These are phyloP conservation scores for Chelonus insularis DNA, from an alignment of 1,140 invertebrate genomes.

Conservation along the genomic window DNA sequence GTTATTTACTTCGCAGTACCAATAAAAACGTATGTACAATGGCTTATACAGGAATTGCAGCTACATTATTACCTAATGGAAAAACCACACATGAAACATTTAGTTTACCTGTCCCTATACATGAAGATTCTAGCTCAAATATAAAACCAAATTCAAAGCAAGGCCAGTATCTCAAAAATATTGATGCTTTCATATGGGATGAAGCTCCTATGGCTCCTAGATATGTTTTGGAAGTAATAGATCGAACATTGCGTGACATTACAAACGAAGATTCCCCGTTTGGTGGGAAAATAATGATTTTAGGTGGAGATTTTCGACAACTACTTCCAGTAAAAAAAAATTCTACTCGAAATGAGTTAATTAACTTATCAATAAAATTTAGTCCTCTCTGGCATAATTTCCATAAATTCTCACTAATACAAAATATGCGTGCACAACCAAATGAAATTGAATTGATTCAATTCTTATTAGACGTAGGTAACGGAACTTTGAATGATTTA, in stretches of 20 bases:
- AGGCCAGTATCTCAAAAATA: not conserved
- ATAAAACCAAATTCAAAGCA: not conserved
- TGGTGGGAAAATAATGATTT: slow-evolving; percentile 35
- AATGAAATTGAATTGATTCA: slow-evolving; percentile 25
- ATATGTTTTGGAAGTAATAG: slow-evolving; percentile 21
- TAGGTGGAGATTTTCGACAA: slow-evolving; percentile 37
- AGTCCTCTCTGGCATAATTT: slow-evolving; percentile 23
- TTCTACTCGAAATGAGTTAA: slow-evolving; percentile 19
- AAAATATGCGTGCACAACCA: slow-evolving; percentile 17
- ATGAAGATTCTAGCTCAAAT: not conserved
- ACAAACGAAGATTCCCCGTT: slow-evolving; percentile 23
- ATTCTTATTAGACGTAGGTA: slow-evolving; percentile 26
- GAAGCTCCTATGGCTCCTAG: not conserved
- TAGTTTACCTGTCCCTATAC: not conserved
- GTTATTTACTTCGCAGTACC: not conserved
- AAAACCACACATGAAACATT: not conserved
- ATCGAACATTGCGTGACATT: slow-evolving; percentile 32
- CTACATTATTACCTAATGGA: not conserved
- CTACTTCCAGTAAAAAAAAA: slow-evolving; percentile 30
- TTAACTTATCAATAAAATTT: slow-evolving; percentile 27
- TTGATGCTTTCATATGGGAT: not conserved
- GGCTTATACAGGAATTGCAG: no score
- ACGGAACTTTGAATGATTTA: slow-evolving; percentile 14
- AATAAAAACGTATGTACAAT: no score
- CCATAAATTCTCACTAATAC: slow-evolving; percentile 19